These are phyloP conservation scores for Cryptocephalus moraei DNA, from an alignment of 2,888 invertebrate species.

Conservation along the genomic window DNA sequence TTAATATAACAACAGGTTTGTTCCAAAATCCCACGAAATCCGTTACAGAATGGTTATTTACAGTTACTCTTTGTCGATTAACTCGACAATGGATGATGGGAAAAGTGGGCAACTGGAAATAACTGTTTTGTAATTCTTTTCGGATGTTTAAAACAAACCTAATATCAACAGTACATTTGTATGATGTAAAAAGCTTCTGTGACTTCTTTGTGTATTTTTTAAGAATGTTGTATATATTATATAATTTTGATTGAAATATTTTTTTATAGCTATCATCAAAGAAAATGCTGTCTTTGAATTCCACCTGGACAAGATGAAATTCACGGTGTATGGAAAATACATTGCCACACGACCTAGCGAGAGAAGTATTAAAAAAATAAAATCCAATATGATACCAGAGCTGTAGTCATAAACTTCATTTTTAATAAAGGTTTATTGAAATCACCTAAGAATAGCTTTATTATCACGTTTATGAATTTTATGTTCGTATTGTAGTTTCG, in stretches of 20 bases:
- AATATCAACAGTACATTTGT: too few relatives aligned
- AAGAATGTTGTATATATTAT: too few relatives aligned
- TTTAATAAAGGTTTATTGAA: background rate
- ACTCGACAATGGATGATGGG: too few relatives aligned
- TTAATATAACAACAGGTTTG: too few relatives aligned
- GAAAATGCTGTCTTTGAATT: slow-evolving; percentile 65
- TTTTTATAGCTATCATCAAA: slow-evolving; percentile 65
- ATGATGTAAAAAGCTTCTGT: too few relatives aligned
- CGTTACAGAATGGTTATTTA: too few relatives aligned
- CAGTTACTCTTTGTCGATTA: too few relatives aligned
- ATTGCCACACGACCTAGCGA: slow-evolving; percentile 68
- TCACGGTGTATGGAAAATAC: slow-evolving; percentile 76
- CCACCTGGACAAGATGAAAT: slow-evolving; percentile 47
- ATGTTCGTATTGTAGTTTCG: slow-evolving; percentile 58
- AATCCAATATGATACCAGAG: slow-evolving; percentile 52
- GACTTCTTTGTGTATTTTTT: too few relatives aligned
- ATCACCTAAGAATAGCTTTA: background rate
- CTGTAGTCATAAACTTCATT: slow-evolving; percentile 31
- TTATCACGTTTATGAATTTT: background rate
- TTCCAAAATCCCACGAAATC: too few relatives aligned
- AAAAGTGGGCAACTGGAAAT: too few relatives aligned
- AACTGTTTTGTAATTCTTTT: too few relatives aligned
- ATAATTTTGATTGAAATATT: background rate
- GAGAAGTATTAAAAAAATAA: slow-evolving; percentile 71
- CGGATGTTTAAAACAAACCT: too few relatives aligned